Evolutionary conservation across 2,888 invertebrate species (phyloP).

Genomic region (Hofmannophila pseudospretella): DNA sequence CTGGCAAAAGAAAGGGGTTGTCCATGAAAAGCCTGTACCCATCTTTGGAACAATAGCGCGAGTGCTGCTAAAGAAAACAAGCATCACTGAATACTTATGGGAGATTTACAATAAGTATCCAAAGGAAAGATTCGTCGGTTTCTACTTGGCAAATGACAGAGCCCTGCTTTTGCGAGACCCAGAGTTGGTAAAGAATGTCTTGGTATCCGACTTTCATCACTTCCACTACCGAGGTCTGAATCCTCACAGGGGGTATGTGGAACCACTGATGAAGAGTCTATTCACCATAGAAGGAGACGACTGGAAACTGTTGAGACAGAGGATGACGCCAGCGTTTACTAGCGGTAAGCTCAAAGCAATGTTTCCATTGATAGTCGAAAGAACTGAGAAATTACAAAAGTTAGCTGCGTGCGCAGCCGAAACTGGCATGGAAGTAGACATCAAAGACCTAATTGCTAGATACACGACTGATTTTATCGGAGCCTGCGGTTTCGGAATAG

Average conservation of each 20-base stretch:
- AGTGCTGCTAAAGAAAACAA: background rate
- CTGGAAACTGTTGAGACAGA: constrained; percentile 34
- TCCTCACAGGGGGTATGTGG: constrained; percentile 11
- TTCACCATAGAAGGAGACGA: constrained; percentile 34
- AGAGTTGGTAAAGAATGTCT: background rate
- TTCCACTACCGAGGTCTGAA: background rate
- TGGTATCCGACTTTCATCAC: background rate
- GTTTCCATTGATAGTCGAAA: constrained; percentile 29
- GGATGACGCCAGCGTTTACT: constrained; percentile 31
- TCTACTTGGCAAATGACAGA: background rate
- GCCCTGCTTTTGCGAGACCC: background rate
- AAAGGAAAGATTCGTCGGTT: background rate
- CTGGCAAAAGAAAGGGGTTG: background rate
- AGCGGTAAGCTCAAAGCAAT: too few species aligned
- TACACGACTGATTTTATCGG: too few species aligned
- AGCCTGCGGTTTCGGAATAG: constrained; percentile 35
- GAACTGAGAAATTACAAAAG: constrained; percentile 23
- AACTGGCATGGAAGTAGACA: constrained; percentile 17
- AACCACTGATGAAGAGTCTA: constrained; percentile 29
- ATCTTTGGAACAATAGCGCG: background rate
- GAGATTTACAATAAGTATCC: background rate
- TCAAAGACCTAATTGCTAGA: too few species aligned
- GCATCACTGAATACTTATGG: background rate
- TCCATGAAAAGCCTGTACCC: background rate
- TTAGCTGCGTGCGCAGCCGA: constrained; percentile 3